Base-by-base conservation (phyloP, 1,140 invertebrate genomes). In the Homarus americanus region DNA sequence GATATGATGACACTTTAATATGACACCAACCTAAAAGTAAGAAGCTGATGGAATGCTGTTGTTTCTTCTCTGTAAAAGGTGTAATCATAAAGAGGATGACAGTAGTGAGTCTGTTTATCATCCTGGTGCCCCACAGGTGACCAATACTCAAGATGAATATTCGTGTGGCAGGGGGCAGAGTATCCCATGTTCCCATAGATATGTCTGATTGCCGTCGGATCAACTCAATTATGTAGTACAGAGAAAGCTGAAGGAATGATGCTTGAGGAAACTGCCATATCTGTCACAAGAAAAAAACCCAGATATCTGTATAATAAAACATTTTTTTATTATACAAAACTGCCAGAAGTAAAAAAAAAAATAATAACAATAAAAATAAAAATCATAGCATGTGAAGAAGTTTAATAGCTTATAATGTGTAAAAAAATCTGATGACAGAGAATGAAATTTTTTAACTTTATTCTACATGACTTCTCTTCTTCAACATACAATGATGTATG, bases 201-300 rank as follows among this genome's bases (percentile, higher is more conserved):
- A 53, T 34, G 20, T 53, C 69, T 10, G 34, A 20, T 24, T 80
- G 15, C 4, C 88, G 80, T 34, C 69, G 28, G 36, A 91, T 44
- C 32, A 91, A 17, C 24, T 85, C 89, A 20, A 91, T 24, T 28
- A 91, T 12, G 75, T 80, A 91, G 28, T 79, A 91, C 10, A 85
- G 9, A 0, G 89, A 91, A n/a, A 91, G 89, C 66, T 91, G 89
- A 9, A 91, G 20, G 40, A 80, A 82, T 24, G 75, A 85, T 40
- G 73, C 82, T 24, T 91, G 82, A 36, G 89, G 83, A 44, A 91
- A 91, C 75, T 91, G 89, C 89, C 89, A 91, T 75, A 91, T 82
- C 89, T 91, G 76, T 79, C 15, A 44, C n/a, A 84, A 49, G 69
- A 41, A 32, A 49, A 53, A 36, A n/a, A n/a, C n/a, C n/a, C n/a